These are phyloP conservation scores for Ciconia maguari DNA, from an alignment of 2,113 vertebrate genomes.

Conservation along the genomic window DNA sequence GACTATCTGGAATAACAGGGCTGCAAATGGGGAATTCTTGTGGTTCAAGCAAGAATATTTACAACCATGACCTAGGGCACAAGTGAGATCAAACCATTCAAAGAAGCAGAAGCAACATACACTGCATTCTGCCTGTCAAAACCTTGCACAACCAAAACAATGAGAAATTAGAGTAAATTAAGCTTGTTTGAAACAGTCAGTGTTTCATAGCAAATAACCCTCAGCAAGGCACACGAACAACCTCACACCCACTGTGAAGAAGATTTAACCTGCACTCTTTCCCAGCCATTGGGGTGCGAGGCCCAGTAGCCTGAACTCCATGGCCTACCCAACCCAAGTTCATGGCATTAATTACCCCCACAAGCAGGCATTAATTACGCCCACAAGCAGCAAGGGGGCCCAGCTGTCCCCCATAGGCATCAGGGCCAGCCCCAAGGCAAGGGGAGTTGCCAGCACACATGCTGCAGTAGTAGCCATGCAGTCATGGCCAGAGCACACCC, in stretches of 20 bases:
- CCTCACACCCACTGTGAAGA: neutral
- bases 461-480: neutral
- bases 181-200: neutral
- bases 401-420: fast-evolving
- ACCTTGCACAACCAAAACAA: neutral
- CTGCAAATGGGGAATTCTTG: neutral
- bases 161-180: neutral
- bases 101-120: neutral
- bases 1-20: neutral
- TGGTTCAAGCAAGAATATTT: neutral
- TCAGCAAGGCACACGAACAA: fast-evolving
- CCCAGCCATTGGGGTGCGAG: neutral
- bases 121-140: neutral
- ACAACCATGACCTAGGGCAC: neutral
- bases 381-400: fast-evolving
- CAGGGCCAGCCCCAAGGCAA: neutral
- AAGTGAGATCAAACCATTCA: neutral
- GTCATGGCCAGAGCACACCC: neutral
- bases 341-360: neutral
- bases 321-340: neutral
- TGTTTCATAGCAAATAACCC: neutral
- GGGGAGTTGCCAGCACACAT: neutral
- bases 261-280: neutral
- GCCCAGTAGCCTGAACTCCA: neutral
- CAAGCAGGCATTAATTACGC: neutral